These are phyloP conservation scores for Chaetodon trifascialis DNA, from an alignment of 2,113 vertebrate species.

Conservation along the genomic window DNA sequence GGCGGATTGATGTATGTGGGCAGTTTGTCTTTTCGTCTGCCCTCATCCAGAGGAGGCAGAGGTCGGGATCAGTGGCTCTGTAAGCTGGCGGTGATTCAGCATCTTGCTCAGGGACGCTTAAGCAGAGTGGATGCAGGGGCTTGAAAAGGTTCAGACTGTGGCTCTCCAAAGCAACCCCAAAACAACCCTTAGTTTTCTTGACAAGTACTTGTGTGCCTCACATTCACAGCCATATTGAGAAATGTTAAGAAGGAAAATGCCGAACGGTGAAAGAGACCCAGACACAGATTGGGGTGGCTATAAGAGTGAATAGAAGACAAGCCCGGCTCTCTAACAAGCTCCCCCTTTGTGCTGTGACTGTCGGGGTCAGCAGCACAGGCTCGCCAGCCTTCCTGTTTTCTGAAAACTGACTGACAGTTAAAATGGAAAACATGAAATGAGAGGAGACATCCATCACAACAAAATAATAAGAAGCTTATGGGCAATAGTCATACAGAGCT, in stretches of 20 bases:
- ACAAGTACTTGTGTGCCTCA: conserved; percentile 6
- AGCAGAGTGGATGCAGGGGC: conserved; percentile 1
- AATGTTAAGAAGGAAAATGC: conserved; percentile 5
- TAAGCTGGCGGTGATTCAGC: conserved; percentile 38
- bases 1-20: conserved; percentile 25
- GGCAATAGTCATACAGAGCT: conserved; percentile 7
- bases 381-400: conserved; percentile 66
- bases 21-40: conserved; percentile 40
- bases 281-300: conserved; percentile 34
- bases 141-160: neutral
- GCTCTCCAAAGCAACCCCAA: neutral
- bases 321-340: conserved; percentile 62
- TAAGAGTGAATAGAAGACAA: conserved; percentile 36
- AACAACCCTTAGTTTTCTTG: neutral
- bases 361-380: conserved; percentile 60
- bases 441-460: conserved; percentile 43
- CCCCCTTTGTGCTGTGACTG: conserved; percentile 63
- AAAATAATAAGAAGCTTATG: conserved; percentile 38
- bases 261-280: conserved; percentile 16
- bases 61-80: conserved; percentile 48
- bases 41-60: conserved; percentile 33
- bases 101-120: conserved; percentile 23
- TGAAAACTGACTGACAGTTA: conserved; percentile 60
- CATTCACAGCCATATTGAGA: neutral
- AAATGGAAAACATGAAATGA: conserved; percentile 39